Base-by-base conservation (phyloP, 2,113 vertebrate genomes). In the Ranitomeya imitator region DNA sequence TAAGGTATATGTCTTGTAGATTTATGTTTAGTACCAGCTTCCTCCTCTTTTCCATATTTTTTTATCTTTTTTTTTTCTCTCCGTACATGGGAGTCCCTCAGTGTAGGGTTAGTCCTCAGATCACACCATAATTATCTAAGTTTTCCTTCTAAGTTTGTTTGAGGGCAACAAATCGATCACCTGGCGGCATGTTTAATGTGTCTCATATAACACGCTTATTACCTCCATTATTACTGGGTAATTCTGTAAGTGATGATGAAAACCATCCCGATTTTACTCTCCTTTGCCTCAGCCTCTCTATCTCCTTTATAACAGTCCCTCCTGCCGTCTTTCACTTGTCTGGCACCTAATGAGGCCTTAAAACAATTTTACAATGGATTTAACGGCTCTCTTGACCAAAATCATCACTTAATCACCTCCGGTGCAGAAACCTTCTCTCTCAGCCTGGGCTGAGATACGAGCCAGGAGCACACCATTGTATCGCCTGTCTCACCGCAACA, bases 351-450 rank as follows among this genome's bases (percentile, higher is more conserved):
- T 88, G 73, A 84, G 87, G 60, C 87, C 73, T 71, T 88, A 84
- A 88, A 88, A 88, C 87, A 67, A 67, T 78, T 88, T 88, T 88
- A 88, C 87, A 88, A 84, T 67, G 87, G 73, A 54, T 88, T 88
- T 84, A 88, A 88, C 59, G 37, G 73, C 87, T 88, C 81, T 88
- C 86, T 63, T 84, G 87, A 84, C 87, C 81, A 59, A 83, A 84
- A 83, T 88, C 87, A 88, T 88, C 73, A 78, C 61, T 84, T 88
- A 88, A 88, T 88, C 79, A 84, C 73, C 61, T 84, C 21, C 76
- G 57, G 74, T 74, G 69, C 60, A 77, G 86, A 61, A 88, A 45
- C 67, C 80, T 73, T 87, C 79, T 67, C 67, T 65, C 67, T 55
- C 54, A 76, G 79, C 55, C 37, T 9, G 26, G 67, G 55, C 71